These are phyloP conservation scores for Drosophila kohkoa DNA, from an alignment of 1,140 invertebrate genomes.

Conservation along the genomic window DNA sequence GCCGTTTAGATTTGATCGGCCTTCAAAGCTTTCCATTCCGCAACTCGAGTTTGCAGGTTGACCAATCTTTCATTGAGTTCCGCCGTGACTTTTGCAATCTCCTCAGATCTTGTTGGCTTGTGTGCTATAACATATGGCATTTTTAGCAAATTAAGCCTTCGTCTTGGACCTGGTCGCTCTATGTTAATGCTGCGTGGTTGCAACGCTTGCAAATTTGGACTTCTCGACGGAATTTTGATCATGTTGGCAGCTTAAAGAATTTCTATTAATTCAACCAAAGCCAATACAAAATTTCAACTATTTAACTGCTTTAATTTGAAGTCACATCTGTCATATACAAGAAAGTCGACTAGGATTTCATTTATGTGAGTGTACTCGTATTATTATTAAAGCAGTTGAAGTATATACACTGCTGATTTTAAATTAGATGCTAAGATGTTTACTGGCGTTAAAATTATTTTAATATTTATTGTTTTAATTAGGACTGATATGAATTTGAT, in stretches of 20 bases:
- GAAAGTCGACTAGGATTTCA: too few relatives aligned
- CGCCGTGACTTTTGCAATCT: constrained; percentile 20
- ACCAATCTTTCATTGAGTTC: constrained; percentile 24
- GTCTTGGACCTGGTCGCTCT: constrained; percentile 13
- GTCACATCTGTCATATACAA: neutral
- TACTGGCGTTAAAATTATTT: too few relatives aligned
- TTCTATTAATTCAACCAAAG: neutral
- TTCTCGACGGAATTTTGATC: constrained; percentile 39
- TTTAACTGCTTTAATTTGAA: constrained; percentile 1
- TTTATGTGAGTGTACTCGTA: too few relatives aligned
- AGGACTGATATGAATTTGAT: too few relatives aligned
- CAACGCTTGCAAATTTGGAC: neutral
- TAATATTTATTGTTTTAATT: too few relatives aligned
- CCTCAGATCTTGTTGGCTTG: constrained; percentile 36
- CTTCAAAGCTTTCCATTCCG: constrained; percentile 29
- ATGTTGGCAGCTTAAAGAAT: constrained; percentile 1
- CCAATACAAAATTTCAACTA: neutral
- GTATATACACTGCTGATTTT: too few relatives aligned
- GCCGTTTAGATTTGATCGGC: neutral
- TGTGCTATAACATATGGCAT: constrained; percentile 7
- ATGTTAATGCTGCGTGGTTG: constrained; percentile 18
- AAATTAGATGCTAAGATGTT: too few relatives aligned
- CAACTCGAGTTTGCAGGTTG: constrained; percentile 13
- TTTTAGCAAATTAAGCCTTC: constrained; percentile 7
- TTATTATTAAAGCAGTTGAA: too few relatives aligned